Conservation (phyloP, 2,113 vertebrate species). For the Calypte anna region DNA sequence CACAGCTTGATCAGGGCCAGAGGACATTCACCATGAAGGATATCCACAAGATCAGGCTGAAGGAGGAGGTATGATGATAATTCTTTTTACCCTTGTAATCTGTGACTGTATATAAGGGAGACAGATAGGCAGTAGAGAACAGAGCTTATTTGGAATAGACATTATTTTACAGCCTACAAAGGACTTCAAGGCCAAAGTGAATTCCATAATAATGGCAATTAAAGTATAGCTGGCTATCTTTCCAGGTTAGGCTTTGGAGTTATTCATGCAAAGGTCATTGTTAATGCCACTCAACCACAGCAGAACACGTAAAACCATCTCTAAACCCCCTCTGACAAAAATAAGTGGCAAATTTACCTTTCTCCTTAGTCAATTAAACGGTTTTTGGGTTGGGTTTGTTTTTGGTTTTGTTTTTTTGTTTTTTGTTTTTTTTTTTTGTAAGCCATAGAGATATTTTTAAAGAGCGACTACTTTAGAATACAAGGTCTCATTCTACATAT, state of each 20-base stretch:
- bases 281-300: conserved; percentile 39
- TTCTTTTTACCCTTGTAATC: conserved; percentile 21
- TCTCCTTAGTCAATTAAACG: not conserved
- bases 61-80: not conserved
- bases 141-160: not conserved
- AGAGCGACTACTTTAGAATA: not conserved
- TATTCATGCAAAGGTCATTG: conserved; percentile 31
- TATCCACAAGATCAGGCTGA: not conserved
- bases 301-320: conserved; percentile 25
- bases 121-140: not conserved
- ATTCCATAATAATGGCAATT: conserved; percentile 37
- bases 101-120: not conserved
- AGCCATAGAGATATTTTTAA: not conserved
- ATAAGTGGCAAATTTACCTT: not conserved
- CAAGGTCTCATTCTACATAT: not conserved
- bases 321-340: conserved; percentile 29
- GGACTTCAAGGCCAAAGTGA: conserved; percentile 32
- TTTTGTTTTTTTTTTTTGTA: not conserved
- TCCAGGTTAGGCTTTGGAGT: not conserved
- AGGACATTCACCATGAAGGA: not conserved
- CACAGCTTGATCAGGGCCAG: not conserved
- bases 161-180: conserved; percentile 24
- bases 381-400: not conserved
- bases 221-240: conserved; percentile 28
- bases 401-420: not conserved